phyloP scores from a whole-genome alignment of 64 coral and sea anemone species.

The Cladopsammia gracilis region DNA sequence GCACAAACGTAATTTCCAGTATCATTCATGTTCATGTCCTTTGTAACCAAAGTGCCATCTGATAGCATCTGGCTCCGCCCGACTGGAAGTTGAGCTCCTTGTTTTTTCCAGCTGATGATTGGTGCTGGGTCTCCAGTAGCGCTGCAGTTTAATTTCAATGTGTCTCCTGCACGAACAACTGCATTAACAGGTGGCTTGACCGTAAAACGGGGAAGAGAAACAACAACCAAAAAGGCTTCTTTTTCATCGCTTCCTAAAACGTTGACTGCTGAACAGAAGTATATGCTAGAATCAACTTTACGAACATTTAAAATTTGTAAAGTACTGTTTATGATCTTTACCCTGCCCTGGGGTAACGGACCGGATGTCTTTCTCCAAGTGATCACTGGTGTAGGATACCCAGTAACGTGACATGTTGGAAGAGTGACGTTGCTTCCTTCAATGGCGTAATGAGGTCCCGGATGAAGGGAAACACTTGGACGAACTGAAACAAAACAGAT shows the following conservation, averaged over 20 bases:
- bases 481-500: neutral
- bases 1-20: slow-evolving; percentile 55
- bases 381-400: slow-evolving; percentile 48
- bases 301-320: neutral
- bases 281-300: slow-evolving; percentile 24
- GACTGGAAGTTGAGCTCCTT: neutral
- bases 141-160: neutral
- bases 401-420: slow-evolving; percentile 49
- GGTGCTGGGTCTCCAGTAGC: neutral
- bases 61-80: neutral
- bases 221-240: neutral
- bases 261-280: slow-evolving; percentile 57
- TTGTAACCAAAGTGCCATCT: slow-evolving; percentile 15
- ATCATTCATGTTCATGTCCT: neutral
- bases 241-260: slow-evolving; percentile 4
- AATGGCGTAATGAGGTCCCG: slow-evolving; percentile 36
- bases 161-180: neutral
- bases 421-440: slow-evolving; percentile 28
- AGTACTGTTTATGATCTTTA: neutral
- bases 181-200: neutral
- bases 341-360: slow-evolving; percentile 10
- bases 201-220: neutral
- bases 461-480: slow-evolving; percentile 15
- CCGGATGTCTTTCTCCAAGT: slow-evolving; percentile 61
- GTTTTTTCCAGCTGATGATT: neutral